Conservation (phyloP, 2,113 vertebrate species). For the Brevimyrus niger region DNA sequence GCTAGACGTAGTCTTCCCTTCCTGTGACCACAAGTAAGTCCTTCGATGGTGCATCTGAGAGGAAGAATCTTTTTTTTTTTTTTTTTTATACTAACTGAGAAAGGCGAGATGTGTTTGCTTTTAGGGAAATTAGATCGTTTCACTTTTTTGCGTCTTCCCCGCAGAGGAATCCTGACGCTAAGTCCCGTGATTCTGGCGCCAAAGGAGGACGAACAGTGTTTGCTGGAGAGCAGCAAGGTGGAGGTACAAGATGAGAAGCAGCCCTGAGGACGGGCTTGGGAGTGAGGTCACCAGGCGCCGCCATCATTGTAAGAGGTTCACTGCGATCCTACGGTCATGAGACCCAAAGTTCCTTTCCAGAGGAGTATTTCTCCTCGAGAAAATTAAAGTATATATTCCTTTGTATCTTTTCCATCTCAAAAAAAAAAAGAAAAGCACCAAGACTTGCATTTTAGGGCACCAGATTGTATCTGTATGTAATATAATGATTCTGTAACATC, state of each 20-base stretch:
- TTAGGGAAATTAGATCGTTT: neutral
- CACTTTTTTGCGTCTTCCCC: neutral
- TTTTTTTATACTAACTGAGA: neutral
- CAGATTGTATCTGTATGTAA: slow-evolving; percentile 9
- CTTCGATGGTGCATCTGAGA: neutral
- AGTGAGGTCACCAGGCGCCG: neutral
- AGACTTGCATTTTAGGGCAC: neutral
- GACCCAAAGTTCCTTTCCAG: neutral
- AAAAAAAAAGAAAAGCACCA: slow-evolving; percentile 18
- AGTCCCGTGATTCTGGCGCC: slow-evolving; percentile 52
- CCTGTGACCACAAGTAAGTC: slow-evolving; percentile 74
- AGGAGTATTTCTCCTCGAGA: neutral
- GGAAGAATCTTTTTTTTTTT: neutral
- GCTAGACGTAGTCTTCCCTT: slow-evolving; percentile 75
- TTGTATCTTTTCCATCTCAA: slow-evolving; percentile 9
- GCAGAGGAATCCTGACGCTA: slow-evolving; percentile 52
- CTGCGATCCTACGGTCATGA: neutral
- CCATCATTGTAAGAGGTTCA: neutral
- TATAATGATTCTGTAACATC: slow-evolving; percentile 32
- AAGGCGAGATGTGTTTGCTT: neutral
- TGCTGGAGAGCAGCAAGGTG: slow-evolving; percentile 51
- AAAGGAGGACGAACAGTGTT: slow-evolving; percentile 56
- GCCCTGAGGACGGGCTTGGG: neutral
- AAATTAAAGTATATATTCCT: slow-evolving; percentile 10
- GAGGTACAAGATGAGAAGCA: slow-evolving; percentile 40